phyloP scores from a whole-genome alignment of 2,797 vertebrate species.

The Eulemur rubriventer region DNA sequence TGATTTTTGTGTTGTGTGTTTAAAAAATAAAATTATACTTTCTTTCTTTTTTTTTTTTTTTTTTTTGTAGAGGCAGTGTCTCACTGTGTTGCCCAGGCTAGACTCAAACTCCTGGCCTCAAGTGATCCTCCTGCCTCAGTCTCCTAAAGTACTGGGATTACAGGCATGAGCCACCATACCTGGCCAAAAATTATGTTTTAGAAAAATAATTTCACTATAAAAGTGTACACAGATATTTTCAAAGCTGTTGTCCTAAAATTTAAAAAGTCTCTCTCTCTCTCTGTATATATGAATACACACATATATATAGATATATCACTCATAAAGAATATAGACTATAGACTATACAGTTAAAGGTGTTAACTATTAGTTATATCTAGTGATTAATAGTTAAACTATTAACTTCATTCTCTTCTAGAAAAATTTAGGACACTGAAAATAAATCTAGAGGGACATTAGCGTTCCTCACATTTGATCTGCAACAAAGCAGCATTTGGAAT shows the following conservation, averaged over 20 bases:
- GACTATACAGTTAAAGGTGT: background rate
- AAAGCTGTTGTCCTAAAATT: background rate
- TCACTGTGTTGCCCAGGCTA: background rate
- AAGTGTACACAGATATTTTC: background rate
- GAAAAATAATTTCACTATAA: background rate
- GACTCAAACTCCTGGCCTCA: background rate
- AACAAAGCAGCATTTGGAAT: slow-evolving; percentile 62
- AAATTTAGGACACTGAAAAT: slow-evolving; percentile 60
- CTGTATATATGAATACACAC: background rate
- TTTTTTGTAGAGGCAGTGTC: background rate
- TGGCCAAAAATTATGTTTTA: background rate
- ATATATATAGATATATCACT: background rate
- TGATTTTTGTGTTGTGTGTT: background rate
- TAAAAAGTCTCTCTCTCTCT: background rate
- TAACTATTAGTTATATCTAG: background rate
- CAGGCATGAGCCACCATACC: background rate
- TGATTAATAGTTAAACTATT: slow-evolving; percentile 46
- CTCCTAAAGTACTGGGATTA: background rate
- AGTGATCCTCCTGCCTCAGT: background rate
- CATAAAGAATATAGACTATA: background rate
- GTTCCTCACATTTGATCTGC: slow-evolving; percentile 62
- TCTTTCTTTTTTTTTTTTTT: background rate
- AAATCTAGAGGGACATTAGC: slow-evolving; percentile 53
- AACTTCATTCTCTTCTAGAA: slow-evolving; percentile 33
- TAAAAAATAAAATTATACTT: background rate